Evolutionary conservation across 1,140 invertebrate genomes (phyloP).

Genomic region (Drosophila trapezifrons): DNA sequence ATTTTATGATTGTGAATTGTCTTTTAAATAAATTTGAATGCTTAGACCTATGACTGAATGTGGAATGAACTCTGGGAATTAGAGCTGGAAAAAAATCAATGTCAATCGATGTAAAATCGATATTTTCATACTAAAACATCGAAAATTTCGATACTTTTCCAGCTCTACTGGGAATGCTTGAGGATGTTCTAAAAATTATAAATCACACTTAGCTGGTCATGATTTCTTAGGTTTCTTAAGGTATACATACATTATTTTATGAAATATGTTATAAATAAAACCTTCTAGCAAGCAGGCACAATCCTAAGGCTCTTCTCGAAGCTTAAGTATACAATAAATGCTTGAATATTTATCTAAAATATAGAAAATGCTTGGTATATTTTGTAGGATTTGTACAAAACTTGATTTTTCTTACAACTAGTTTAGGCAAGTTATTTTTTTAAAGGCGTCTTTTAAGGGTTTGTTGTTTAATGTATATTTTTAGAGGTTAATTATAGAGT

Average conservation of each 20-base stretch:
- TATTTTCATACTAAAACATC: too few species aligned
- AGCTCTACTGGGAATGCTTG: slow-evolving; percentile 1
- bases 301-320: slow-evolving; percentile 10
- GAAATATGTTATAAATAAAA: slow-evolving; percentile 7
- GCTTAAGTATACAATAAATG: background rate
- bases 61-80: background rate
- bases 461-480: background rate
- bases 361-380: background rate
- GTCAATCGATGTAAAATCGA: too few species aligned
- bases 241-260: background rate
- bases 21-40: slow-evolving; percentile 10
- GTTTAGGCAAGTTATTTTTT: background rate
- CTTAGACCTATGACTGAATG: background rate
- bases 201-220: slow-evolving; percentile 25
- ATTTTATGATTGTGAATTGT: slow-evolving; percentile 5
- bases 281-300: slow-evolving; percentile 3
- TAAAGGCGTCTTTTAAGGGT: too few species aligned
- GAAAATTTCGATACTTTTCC: too few species aligned
- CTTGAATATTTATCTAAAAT: background rate
- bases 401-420: background rate
- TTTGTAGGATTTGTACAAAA: slow-evolving; percentile 20
- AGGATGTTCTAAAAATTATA: slow-evolving; percentile 3
- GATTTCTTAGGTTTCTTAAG: background rate
- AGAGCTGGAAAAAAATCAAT: too few species aligned
- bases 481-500: background rate